Percentiles rank a stretch among this genome's conserved stretches.
phyloP scores from a whole-genome alignment of 2,888 invertebrate species.

The Agriopis marginaria region DNA sequence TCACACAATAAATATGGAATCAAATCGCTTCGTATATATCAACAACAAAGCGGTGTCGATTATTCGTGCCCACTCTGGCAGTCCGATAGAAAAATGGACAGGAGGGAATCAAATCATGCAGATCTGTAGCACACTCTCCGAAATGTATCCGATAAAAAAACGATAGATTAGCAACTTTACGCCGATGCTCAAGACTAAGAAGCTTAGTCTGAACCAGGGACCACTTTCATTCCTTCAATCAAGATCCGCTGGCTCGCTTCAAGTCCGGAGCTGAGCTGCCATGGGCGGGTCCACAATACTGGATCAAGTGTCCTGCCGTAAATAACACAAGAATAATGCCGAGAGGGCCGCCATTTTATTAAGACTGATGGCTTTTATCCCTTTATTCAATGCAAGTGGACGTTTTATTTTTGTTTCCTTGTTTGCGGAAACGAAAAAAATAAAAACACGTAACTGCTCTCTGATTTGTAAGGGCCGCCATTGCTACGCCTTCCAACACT shows the following conservation, averaged over 20 bases:
- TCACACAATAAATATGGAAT: too few species aligned
- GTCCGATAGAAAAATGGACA: too few species aligned
- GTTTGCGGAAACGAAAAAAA: not conserved
- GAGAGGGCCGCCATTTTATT: slow-evolving; percentile 44
- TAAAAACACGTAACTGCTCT: not conserved
- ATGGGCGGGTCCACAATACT: slow-evolving; percentile 33
- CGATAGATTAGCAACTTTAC: too few species aligned
- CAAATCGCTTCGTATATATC: too few species aligned
- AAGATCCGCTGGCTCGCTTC: not conserved
- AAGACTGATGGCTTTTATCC: slow-evolving; percentile 40
- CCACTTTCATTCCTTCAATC: not conserved
- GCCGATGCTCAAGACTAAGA: too few species aligned
- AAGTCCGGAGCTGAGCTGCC: slow-evolving; percentile 4
- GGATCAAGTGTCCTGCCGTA: slow-evolving; percentile 37
- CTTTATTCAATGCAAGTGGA: not conserved
- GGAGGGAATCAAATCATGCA: too few species aligned
- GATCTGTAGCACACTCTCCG: too few species aligned
- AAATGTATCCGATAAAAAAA: too few species aligned
- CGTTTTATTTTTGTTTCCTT: slow-evolving; percentile 10
- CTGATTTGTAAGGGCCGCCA: too few species aligned
- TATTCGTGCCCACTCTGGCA: too few species aligned
- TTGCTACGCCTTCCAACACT: too few species aligned
- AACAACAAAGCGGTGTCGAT: too few species aligned
- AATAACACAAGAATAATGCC: slow-evolving; percentile 41
- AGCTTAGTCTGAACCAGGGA: not conserved